Conservation (phyloP, 2,888 invertebrate genomes). For the Hedya salicella region DNA sequence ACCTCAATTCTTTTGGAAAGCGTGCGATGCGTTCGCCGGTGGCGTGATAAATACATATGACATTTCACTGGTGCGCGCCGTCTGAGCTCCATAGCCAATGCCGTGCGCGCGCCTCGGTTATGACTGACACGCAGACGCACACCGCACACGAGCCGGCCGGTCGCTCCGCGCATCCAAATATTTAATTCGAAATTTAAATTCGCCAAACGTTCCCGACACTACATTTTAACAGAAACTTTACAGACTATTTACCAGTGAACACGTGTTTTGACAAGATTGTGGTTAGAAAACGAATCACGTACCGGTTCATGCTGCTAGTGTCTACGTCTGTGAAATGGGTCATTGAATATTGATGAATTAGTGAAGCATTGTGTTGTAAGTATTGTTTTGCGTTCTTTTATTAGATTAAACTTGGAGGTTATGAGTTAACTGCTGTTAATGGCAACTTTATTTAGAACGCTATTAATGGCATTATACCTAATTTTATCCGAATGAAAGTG, state of each 20-base stretch:
- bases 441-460: slow-evolving; percentile 2
- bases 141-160: slow-evolving; percentile 64
- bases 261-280: slow-evolving; percentile 30
- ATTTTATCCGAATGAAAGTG: background rate
- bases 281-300: slow-evolving; percentile 10
- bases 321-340: slow-evolving; percentile 56
- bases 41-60: slow-evolving; percentile 60
- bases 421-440: slow-evolving; percentile 15
- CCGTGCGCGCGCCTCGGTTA: slow-evolving; percentile 49
- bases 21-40: slow-evolving; percentile 72
- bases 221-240: slow-evolving; percentile 18
- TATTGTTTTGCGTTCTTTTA: slow-evolving; percentile 41
- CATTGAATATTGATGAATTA: slow-evolving; percentile 43
- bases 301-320: background rate
- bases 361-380: slow-evolving; percentile 48
- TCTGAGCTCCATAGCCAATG: slow-evolving; percentile 56
- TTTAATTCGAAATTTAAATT: slow-evolving; percentile 45
- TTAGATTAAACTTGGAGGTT: slow-evolving; percentile 25
- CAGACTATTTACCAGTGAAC: slow-evolving; percentile 14
- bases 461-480: too few species aligned
- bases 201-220: slow-evolving; percentile 39
- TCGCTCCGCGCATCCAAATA: slow-evolving; percentile 47
- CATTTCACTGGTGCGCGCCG: slow-evolving; percentile 60
- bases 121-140: slow-evolving; percentile 49
- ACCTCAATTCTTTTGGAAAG: slow-evolving; percentile 43